Conservation (phyloP, 1,140 invertebrate species). For the Holotrichia oblita region DNA sequence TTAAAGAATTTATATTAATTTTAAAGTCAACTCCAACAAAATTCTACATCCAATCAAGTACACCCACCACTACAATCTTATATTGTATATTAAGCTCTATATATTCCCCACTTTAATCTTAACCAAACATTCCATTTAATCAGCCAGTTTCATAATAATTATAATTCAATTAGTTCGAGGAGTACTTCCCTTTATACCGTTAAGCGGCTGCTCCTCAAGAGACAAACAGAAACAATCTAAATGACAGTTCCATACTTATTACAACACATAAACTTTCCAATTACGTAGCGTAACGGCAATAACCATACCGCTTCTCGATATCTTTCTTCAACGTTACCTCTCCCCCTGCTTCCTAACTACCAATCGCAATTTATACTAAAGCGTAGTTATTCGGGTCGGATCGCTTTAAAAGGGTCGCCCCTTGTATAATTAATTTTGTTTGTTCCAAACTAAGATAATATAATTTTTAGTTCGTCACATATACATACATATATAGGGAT, state of each 20-base stretch:
- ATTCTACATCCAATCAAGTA: no score
- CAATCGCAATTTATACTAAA: background rate
- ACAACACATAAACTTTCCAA: background rate
- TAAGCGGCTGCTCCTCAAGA: background rate
- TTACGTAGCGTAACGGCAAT: background rate
- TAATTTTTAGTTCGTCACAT: conserved; percentile 20
- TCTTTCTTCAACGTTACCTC: background rate
- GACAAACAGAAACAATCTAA: conserved; percentile 20
- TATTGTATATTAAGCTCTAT: no score
- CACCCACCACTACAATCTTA: no score
- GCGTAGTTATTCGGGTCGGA: conserved; percentile 3
- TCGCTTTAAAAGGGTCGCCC: conserved; percentile 30
- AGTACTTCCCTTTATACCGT: background rate
- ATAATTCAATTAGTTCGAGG: background rate
- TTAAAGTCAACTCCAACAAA: no score
- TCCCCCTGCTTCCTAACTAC: background rate
- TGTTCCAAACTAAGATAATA: conserved; percentile 32
- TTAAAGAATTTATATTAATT: no score
- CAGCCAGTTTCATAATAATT: conserved; percentile 12
- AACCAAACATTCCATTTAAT: conserved; percentile 3
- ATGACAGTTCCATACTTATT: conserved; percentile 16
- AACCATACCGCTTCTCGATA: background rate
- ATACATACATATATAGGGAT: no score
- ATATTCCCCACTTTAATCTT: background rate
- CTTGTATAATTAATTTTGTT: conserved; percentile 35